A percentile compares a stretch with the other conserved stretches of the same genome.
Conservation (phyloP, 2,113 vertebrate species). For the Tretioscincus oriximinensis region DNA sequence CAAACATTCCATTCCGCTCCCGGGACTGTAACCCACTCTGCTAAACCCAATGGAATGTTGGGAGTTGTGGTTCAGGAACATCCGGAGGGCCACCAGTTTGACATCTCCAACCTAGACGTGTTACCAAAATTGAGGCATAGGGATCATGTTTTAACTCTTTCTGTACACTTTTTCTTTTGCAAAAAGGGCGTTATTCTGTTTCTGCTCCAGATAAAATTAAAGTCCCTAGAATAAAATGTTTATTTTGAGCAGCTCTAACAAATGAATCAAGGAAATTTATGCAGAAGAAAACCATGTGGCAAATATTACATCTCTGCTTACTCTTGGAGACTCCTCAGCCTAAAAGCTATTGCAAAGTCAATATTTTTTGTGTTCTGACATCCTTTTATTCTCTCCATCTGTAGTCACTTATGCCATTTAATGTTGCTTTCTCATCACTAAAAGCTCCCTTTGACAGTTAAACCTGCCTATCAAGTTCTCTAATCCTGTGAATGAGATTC, state of each 20-base stretch:
- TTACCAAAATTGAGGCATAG: not conserved
- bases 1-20: too few relatives aligned
- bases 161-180: not conserved
- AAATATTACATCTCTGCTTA: not conserved
- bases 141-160: not conserved
- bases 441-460: conserved; percentile 56
- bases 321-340: conserved; percentile 8
- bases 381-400: conserved; percentile 57
- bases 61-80: too few relatives aligned
- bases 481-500: conserved; percentile 54
- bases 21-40: too few relatives aligned
- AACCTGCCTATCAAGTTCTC: conserved; percentile 60
- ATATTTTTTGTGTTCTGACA: conserved; percentile 50
- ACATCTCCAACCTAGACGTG: too few relatives aligned
- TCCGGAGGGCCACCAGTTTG: too few relatives aligned
- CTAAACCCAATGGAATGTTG: too few relatives aligned
- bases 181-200: not conserved
- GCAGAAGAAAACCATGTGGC: not conserved
- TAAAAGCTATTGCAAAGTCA: conserved; percentile 46
- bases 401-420: conserved; percentile 45
- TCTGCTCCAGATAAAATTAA: not conserved
- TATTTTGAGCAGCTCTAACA: not conserved
- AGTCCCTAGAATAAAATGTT: not conserved
- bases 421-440: conserved; percentile 47
- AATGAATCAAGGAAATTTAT: not conserved